Percentiles rank a stretch among this genome's conserved stretches.
These are phyloP conservation scores for Nycticebus coucang DNA, from an alignment of 2,113 vertebrate genomes.

Conservation along the genomic window DNA sequence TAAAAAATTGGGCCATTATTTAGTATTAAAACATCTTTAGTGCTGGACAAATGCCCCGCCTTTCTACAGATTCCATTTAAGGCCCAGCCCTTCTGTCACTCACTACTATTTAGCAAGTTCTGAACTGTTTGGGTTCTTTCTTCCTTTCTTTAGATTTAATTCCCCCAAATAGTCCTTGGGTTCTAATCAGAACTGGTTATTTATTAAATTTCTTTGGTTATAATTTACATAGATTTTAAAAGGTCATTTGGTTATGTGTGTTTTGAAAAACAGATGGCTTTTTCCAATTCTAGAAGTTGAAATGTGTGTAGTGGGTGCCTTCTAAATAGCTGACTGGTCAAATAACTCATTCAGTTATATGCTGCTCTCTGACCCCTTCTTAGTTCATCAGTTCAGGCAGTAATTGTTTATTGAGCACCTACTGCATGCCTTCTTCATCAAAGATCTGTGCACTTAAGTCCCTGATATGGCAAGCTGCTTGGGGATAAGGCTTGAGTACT, in stretches of 20 bases:
- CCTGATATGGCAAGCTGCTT: background rate
- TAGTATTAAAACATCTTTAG: background rate
- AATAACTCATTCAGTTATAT: background rate
- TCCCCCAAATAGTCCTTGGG: background rate
- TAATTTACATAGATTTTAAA: background rate
- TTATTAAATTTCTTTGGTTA: conserved; percentile 41
- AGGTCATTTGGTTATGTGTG: background rate
- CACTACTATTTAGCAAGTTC: background rate
- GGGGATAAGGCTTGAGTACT: background rate
- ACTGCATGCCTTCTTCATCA: background rate
- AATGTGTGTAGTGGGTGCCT: background rate
- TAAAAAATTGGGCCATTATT: background rate
- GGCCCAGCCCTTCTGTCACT: background rate
- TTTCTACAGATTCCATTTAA: background rate
- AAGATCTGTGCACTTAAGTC: background rate
- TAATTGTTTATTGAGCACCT: background rate
- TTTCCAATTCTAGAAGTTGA: conserved; percentile 33
- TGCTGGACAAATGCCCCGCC: background rate
- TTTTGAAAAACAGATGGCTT: background rate
- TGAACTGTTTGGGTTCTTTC: background rate
- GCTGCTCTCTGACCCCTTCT: background rate
- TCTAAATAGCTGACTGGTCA: background rate
- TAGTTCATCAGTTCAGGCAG: background rate
- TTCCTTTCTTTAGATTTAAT: conserved; percentile 13
- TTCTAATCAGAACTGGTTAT: background rate